Base-by-base conservation (phyloP, 2,888 invertebrate species). In the Anagyrus pseudococci region DNA sequence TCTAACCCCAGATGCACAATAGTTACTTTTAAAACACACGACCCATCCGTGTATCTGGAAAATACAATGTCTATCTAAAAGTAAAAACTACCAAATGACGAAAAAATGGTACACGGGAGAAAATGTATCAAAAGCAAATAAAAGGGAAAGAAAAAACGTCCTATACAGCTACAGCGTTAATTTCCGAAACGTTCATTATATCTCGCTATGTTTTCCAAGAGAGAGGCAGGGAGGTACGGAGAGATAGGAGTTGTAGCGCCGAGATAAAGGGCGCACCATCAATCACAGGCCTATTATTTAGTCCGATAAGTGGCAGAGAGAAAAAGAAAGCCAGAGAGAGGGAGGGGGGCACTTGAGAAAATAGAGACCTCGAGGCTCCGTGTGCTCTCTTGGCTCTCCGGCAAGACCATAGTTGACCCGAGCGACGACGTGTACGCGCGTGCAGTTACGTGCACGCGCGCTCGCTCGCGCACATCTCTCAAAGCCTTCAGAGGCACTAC, bases 281-380 rank as follows among this genome's bases (percentile, higher is more conserved):
- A 25, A 40, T 66, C 58, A 55, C 66, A 52, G 62, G 23, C 47
- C 66, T 56, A 62, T 58, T 55, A 58, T 62, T 66, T 56, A 52
- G 46, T 6, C 41, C 46, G 58, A 65, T 59, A 59, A 62, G 58
- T 54, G 65, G 41, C 23, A 17, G 25, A 17, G 20, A 41, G 23
- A 20, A 43, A 2, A 20, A 2, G 17, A 7, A 10, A 4, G 29
- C 15, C 33, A 10, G 43, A n/a, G 3, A 1, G 23, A 4, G 23
- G 15, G 19, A 23, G 4, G 44, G 41, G 57, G 25, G 26, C 22
- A 58, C 41, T 57, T 43, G 52, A 63, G 49, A 63, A 58, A 63
- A 63, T 54, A 55, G 63, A 54, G 58, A 49, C 37, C 63, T 56
- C 50, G 20, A n/a, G n/a, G n/a, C n/a, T n/a, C n/a, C n/a, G n/a